These are phyloP conservation scores for Monoplex corrugatus DNA, from an alignment of 2,888 invertebrate genomes.

Conservation along the genomic window DNA sequence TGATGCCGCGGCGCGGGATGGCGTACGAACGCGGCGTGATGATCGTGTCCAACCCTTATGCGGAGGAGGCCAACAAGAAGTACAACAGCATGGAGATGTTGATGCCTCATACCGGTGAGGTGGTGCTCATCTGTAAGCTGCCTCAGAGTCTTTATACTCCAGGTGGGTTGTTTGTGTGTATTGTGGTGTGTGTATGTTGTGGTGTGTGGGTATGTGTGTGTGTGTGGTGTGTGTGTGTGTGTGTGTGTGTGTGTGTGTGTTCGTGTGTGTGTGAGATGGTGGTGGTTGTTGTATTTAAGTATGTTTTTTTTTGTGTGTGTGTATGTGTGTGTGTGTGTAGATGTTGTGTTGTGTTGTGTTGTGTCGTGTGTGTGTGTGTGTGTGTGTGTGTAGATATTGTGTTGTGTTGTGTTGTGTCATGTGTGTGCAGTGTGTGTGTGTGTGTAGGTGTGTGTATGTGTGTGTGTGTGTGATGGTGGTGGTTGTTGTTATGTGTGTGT, in stretches of 20 bases:
- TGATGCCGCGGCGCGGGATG: slow-evolving; percentile 78
- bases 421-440: no score
- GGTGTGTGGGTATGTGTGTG: not conserved
- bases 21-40: slow-evolving; percentile 76
- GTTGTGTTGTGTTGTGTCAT: no score
- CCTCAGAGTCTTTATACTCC: slow-evolving; percentile 80
- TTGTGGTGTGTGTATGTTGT: not conserved
- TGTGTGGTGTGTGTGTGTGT: not conserved
- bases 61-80: slow-evolving; percentile 77
- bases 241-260: not conserved
- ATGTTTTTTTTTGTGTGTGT: no score
- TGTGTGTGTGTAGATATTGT: not conserved
- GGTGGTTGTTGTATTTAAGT: not conserved
- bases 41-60: slow-evolving; percentile 80
- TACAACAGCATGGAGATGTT: slow-evolving; percentile 79
- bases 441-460: no score
- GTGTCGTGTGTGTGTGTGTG: not conserved
- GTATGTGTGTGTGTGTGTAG: no score
- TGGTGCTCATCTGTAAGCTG: slow-evolving; percentile 77
- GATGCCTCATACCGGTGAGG: slow-evolving; percentile 75
- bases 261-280: not conserved
- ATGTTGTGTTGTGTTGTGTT: not conserved
- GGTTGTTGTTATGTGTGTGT: not conserved
- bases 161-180: slow-evolving; percentile 63
- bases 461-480: not conserved